Conservation (phyloP, 2,797 vertebrate genomes). For the Mormyrus hasselquistii region DNA sequence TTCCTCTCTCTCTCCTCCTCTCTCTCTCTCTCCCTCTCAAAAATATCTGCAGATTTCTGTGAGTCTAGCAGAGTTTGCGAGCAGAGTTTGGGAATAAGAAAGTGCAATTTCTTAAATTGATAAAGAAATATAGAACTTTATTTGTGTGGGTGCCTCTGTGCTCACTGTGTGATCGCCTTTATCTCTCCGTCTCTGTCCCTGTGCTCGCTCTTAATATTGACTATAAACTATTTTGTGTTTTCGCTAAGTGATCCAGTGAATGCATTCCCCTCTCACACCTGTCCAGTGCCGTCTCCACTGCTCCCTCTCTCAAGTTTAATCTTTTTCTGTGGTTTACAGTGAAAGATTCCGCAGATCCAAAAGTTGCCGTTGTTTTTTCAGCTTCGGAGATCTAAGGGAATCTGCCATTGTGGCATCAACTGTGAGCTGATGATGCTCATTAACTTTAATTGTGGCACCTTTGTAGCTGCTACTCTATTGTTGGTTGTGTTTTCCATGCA, state of each 20-base stretch:
- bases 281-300: slow-evolving; percentile 20
- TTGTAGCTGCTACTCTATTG: not conserved
- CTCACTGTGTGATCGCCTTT: not conserved
- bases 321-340: slow-evolving; percentile 18
- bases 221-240: not conserved
- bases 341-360: not conserved
- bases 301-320: slow-evolving; percentile 19
- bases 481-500: not conserved
- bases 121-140: not conserved
- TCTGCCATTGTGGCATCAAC: not conserved
- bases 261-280: not conserved
- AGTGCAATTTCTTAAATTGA: not conserved
- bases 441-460: not conserved
- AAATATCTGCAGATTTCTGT: slow-evolving; percentile 14
- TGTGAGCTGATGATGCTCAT: slow-evolving; percentile 24
- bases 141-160: not conserved
- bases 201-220: not conserved
- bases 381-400: not conserved
- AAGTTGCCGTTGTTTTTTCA: not conserved
- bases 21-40: slow-evolving; percentile 21
- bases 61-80: not conserved
- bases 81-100: not conserved
- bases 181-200: not conserved
- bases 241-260: not conserved
- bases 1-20: not conserved